Conservation (phyloP, 2,113 vertebrate genomes). For the Albula goreensis region DNA sequence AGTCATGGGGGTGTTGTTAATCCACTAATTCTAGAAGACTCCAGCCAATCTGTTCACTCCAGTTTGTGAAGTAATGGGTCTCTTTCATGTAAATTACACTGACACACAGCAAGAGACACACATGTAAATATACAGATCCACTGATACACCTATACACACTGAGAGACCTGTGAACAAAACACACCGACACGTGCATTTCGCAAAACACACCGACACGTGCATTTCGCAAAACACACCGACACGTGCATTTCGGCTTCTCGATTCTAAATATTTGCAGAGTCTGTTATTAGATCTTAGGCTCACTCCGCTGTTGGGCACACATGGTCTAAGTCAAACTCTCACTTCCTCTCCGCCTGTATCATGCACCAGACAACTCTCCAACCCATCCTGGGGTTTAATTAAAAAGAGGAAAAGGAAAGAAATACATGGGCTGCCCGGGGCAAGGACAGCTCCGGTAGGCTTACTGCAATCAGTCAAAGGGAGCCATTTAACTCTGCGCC, state of each 20-base stretch:
- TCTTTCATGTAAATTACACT: not conserved
- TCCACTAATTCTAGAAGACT: not conserved
- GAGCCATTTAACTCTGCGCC: not conserved
- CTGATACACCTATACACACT: not conserved
- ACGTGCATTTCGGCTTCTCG: not conserved
- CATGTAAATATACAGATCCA: not conserved
- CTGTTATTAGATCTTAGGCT: not conserved
- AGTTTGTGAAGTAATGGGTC: too few relatives aligned
- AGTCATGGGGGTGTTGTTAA: not conserved
- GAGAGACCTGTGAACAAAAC: not conserved
- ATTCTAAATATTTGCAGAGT: not conserved
- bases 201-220: not conserved
- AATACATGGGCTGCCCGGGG: not conserved
- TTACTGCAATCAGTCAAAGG: not conserved
- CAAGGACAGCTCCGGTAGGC: not conserved
- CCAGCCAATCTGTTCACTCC: not conserved
- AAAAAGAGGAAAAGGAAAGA: not conserved
- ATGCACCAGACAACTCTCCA: not conserved
- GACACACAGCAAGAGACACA: not conserved
- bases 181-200: not conserved
- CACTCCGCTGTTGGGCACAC: not conserved
- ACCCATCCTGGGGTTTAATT: not conserved
- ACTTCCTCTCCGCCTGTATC: not conserved
- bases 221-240: slow-evolving; percentile 2
- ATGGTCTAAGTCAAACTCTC: not conserved